Evolutionary conservation across 2,888 invertebrate genomes (phyloP).

Genomic region (Eupithecia pulchellata): DNA sequence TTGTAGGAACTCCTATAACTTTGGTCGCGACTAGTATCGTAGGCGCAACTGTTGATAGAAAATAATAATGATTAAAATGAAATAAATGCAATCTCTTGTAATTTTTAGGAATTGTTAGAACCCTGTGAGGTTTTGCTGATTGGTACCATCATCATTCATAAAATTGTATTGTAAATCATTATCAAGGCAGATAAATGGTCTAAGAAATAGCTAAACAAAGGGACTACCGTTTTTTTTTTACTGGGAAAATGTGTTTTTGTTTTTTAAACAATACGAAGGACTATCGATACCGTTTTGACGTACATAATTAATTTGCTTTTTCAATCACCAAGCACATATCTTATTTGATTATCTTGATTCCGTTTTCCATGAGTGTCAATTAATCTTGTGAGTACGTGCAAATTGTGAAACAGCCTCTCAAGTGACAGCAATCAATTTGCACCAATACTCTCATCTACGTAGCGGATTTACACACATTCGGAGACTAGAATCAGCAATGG

Average conservation of each 20-base stretch:
- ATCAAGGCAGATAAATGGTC: not conserved
- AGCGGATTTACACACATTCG: constrained; percentile 22
- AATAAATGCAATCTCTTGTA: too few species aligned
- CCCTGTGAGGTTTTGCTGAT: not conserved
- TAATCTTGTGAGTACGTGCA: not conserved
- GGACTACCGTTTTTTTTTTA: too few species aligned
- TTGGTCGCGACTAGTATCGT: constrained; percentile 87
- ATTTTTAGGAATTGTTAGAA: not conserved
- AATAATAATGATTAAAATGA: too few species aligned
- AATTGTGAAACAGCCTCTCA: not conserved
- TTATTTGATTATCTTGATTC: not conserved
- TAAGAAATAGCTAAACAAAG: not conserved
- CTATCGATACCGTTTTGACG: too few species aligned
- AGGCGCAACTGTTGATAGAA: constrained; percentile 85
- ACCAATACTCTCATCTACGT: constrained; percentile 20
- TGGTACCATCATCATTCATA: not conserved
- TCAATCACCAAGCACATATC: not conserved
- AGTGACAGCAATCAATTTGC: constrained; percentile 21
- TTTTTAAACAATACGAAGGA: too few species aligned
- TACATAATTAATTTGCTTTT: too few species aligned
- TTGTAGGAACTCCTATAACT: constrained; percentile 87
- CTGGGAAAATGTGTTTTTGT: too few species aligned
- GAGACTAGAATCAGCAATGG: constrained; percentile 20
- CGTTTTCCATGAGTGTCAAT: not conserved
- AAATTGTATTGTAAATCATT: not conserved